These are phyloP conservation scores for Platynereis dumerilii DNA, from an alignment of 2,888 invertebrate genomes.

Conservation along the genomic window DNA sequence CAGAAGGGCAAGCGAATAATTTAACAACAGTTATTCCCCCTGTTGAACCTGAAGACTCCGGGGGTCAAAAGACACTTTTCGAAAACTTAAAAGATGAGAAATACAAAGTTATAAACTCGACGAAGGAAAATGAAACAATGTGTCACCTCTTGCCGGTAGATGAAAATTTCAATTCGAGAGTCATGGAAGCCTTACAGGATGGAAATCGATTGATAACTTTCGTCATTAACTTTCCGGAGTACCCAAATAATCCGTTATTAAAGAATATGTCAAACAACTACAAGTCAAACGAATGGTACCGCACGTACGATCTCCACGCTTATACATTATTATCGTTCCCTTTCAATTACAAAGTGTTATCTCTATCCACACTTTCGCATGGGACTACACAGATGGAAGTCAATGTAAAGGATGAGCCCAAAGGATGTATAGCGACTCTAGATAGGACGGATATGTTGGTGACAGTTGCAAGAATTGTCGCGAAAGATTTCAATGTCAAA, in stretches of 20 bases:
- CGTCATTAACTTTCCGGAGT: neutral
- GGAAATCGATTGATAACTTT: neutral
- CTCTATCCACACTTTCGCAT: constrained; percentile 51
- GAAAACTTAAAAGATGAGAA: too few species aligned
- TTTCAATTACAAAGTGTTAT: constrained; percentile 56
- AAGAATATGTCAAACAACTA: constrained; percentile 35
- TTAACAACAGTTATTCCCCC: too few species aligned
- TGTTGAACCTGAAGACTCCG: too few species aligned
- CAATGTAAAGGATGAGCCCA: constrained; percentile 24
- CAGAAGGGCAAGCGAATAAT: too few species aligned
- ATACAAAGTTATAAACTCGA: too few species aligned
- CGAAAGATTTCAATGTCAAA: neutral
- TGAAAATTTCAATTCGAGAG: too few species aligned
- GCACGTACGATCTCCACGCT: constrained; percentile 51
- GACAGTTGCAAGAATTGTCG: neutral
- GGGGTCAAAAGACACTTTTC: too few species aligned
- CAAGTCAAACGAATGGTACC: constrained; percentile 52
- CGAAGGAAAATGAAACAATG: too few species aligned
- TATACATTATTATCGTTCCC: constrained; percentile 53
- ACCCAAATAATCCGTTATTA: constrained; percentile 1
- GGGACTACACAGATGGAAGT: constrained; percentile 47
- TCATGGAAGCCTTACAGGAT: too few species aligned
- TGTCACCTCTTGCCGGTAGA: too few species aligned
- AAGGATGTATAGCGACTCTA: constrained; percentile 19
- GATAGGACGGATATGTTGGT: constrained; percentile 13